Evolutionary conservation across 2,113 vertebrate species (phyloP), one percentile per base, ranked within the genome.

Genomic region (Anoplopoma fimbria): DNA sequence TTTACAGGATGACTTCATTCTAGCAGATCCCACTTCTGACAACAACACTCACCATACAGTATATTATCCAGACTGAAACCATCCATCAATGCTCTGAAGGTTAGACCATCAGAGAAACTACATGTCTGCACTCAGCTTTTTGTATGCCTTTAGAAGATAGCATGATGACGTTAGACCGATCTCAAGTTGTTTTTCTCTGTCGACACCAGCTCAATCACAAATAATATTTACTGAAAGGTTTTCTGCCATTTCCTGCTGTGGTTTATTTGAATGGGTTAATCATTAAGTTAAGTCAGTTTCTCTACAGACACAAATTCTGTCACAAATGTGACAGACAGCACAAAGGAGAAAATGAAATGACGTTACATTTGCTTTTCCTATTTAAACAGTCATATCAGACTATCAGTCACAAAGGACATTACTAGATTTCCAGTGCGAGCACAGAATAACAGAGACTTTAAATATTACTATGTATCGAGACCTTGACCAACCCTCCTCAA

Each of bases 1-100:
- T 90, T 90, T 91, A 91, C 68, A 77, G 86, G 86, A 88, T 90
- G 82, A 88, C 71, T 81, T 88, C 86, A 89, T 85, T 63, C 36
- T 29, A 55, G 74, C 87, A 82, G 80, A 91, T 90, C 85, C 70
- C 64, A 80, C 75, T 64, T 68, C 79, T 89, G 83, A 91, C 77
- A 82, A 69, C 53, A 65, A 51, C 75, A 29, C 60, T 78, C 70
- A 14, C 27, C 79, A 29, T 51, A n/a, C n/a, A n/a, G n/a, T n/a
- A 62, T 69, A 75, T 70, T 74, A 73, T 47, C 71, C 83, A 82
- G 75, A 58, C 57, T 67, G 71, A 84, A 61, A 69, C 71, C 75
- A 81, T 71, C 69, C 7, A 74, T 88, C 87, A 79, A 31, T 1
- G 47, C 68, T 36, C 29, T 65, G n/a, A 69, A 51, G 27, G 70